Base-by-base conservation (phyloP, 1,140 invertebrate genomes). In the Zophobas morio region DNA sequence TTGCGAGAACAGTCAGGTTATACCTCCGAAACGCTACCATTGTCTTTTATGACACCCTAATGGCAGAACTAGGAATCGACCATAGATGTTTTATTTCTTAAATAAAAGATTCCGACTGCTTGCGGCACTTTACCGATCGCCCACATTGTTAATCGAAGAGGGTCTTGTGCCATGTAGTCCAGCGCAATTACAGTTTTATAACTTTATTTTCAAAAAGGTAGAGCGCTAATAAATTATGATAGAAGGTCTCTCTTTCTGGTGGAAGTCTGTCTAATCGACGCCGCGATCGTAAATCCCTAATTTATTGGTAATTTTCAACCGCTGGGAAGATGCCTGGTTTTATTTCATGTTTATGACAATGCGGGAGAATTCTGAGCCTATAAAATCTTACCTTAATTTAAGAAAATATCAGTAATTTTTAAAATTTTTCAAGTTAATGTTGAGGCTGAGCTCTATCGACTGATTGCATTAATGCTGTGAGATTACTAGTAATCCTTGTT, bases 31-130 rank as follows among this genome's bases (percentile, higher is more conserved):
- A 42, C 47, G 66, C 35, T 35, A 39, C 66, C 8, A 51, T 71
- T 71, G 36, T 71, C 36, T 71, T 71, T 71, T 71, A 46, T 40
- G 47, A 72, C 35, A 37, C 47, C 34, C 57, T 63, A 37, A 63
- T 37, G 36, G 36, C 34, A 8, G 5, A 63, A 4, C 32, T 63
- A 39, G 40, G 36, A 63, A 63, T 63, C 49, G 49, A 51, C 49
- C 49, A 51, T 20, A 2, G 49, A 51, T 51, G 49, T 51, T 51
- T 51, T 51, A 51, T 51, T n/a, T n/a, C 49, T 51, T 51, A 51
- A 51, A 51, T 51, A 51, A 51, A 51, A 51, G 49, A 51, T n/a
- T n/a, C 49, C 6, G 2, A 3, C 49, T 5, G 2, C 49, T 51
- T 51, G 49, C n/a, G 49, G 6, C 49, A 20, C 6, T 3, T 46